Evolutionary conservation across 2,113 vertebrate genomes (phyloP).

Genomic region (Dendrocopos noguchii): DNA sequence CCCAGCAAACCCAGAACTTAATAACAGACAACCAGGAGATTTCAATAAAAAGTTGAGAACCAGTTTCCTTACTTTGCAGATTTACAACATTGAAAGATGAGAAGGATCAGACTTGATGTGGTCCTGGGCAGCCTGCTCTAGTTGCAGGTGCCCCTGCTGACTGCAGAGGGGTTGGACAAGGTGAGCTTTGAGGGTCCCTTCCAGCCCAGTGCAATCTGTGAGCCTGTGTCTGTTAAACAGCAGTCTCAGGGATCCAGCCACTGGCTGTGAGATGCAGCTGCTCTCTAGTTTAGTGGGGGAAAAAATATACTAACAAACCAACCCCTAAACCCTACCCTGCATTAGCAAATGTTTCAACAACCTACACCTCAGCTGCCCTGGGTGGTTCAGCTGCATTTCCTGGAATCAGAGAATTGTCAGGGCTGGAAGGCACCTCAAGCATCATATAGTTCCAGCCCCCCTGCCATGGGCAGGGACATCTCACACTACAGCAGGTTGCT

Average conservation of each 20-base stretch:
- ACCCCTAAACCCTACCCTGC: neutral
- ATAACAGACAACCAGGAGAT: neutral
- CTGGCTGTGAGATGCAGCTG: neutral
- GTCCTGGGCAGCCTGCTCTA: too few species aligned
- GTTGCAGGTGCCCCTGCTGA: too few species aligned
- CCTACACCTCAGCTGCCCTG: neutral
- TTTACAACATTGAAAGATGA: neutral
- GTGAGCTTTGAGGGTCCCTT: too few species aligned
- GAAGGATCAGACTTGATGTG: neutral
- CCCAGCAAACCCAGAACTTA: neutral
- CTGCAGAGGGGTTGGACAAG: too few species aligned
- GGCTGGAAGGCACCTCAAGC: too few species aligned
- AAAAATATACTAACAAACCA: neutral
- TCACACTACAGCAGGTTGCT: too few species aligned
- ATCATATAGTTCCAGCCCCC: too few species aligned
- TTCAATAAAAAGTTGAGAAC: neutral
- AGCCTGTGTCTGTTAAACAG: neutral
- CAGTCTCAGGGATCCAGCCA: neutral
- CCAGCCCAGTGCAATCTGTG: too few species aligned
- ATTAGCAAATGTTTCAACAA: neutral
- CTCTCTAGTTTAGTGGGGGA: too few species aligned
- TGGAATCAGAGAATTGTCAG: too few species aligned
- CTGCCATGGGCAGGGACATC: too few species aligned
- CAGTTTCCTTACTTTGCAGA: neutral
- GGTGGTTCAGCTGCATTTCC: neutral